Evolutionary conservation across 1,140 invertebrate genomes (phyloP).

Genomic region (Lepidotrigona ventralis): DNA sequence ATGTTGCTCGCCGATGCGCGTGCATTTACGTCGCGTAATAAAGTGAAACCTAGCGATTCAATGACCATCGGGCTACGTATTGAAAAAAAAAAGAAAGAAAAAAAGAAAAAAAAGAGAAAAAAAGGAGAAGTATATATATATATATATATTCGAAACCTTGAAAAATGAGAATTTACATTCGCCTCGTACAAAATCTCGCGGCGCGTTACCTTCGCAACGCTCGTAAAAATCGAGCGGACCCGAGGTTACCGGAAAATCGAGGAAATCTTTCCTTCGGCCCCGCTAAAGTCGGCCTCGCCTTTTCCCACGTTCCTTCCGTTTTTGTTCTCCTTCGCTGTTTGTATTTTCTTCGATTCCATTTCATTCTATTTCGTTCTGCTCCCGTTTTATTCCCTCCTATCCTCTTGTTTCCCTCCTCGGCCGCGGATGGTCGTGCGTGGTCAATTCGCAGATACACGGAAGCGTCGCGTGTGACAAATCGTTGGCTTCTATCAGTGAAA

Average conservation of each 20-base stretch:
- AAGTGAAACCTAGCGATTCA: constrained; percentile 43
- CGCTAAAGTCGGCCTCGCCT: no score
- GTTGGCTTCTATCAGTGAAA: constrained; percentile 26
- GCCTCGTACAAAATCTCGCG: neutral
- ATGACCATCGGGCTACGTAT: constrained; percentile 38
- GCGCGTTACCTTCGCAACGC: no score
- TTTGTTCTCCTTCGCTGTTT: neutral
- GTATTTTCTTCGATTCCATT: neutral
- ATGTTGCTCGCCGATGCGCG: constrained; percentile 46
- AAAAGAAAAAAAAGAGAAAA: neutral
- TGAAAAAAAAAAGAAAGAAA: constrained; percentile 23
- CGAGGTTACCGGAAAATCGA: neutral
- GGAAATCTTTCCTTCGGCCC: neutral
- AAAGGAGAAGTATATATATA: constrained; percentile 4
- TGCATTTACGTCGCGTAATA: constrained; percentile 45
- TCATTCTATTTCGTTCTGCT: neutral
- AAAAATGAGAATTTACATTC: constrained; percentile 29
- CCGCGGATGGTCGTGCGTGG: neutral
- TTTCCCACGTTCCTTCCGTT: neutral
- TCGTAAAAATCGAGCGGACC: neutral
- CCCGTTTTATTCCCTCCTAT: no score
- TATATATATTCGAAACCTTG: constrained; percentile 21
- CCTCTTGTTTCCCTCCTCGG: neutral
- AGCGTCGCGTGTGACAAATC: constrained; percentile 43
- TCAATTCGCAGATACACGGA: constrained; percentile 11